phyloP scores from a whole-genome alignment of 2,888 invertebrate genomes.

The Digitonthophagus gazella region DNA sequence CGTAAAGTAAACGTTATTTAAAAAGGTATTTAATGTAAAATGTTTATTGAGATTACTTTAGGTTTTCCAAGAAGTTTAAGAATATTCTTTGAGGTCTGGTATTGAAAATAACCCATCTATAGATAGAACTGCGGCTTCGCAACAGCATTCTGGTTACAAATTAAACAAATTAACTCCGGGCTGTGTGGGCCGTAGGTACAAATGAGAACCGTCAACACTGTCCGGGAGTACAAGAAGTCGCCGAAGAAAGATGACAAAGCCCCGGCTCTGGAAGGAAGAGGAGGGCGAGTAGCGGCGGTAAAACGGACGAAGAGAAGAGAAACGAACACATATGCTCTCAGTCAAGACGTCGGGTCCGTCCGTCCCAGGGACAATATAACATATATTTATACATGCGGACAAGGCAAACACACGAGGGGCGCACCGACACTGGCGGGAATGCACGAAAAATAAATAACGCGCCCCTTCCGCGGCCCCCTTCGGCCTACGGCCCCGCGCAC shows the following conservation, averaged over 20 bases:
- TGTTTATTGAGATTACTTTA: background rate
- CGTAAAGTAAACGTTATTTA: background rate
- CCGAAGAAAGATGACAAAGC: background rate
- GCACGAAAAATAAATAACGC: conserved; percentile 30
- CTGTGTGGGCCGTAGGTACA: conserved; percentile 50
- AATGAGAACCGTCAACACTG: conserved; percentile 53
- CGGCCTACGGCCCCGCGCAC: conserved; percentile 10
- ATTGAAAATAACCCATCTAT: background rate
- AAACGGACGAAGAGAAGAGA: background rate
- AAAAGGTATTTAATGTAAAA: background rate
- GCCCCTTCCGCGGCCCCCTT: conserved; percentile 14
- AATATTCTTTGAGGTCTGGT: background rate
- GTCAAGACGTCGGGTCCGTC: conserved; percentile 5
- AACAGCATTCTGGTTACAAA: background rate
- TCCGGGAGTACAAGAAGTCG: conserved; percentile 46
- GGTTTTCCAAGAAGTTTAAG: background rate
- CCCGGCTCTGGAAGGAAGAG: background rate
- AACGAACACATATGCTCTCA: conserved; percentile 8
- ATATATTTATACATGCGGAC: conserved; percentile 46
- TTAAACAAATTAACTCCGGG: conserved; percentile 31
- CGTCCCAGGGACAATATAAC: conserved; percentile 38
- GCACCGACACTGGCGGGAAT: conserved; percentile 24
- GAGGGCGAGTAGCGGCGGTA: background rate
- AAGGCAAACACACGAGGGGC: conserved; percentile 29
- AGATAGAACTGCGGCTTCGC: background rate